Conservation (phyloP, 2,797 vertebrate genomes). For the Petrocephalus schoutedeni region DNA sequence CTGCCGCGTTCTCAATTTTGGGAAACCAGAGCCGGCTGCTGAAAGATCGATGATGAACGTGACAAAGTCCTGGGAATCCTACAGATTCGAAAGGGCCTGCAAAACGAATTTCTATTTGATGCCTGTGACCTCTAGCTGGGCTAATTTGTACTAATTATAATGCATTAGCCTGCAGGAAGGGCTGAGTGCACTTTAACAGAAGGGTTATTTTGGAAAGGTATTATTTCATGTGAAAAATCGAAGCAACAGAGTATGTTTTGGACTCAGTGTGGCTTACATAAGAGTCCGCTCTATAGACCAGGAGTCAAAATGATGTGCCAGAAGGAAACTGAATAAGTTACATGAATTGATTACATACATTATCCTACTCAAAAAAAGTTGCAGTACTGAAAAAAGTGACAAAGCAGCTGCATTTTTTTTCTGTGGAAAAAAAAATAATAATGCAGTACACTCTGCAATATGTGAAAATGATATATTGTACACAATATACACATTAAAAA, state of each 20-base stretch:
- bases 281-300: neutral
- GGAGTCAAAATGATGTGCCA: neutral
- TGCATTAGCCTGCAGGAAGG: neutral
- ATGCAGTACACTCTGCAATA: neutral
- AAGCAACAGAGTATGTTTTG: neutral
- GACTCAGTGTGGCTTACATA: neutral
- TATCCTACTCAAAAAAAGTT: neutral
- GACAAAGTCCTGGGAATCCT: slow-evolving; percentile 15
- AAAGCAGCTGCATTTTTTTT: neutral
- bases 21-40: slow-evolving; percentile 5
- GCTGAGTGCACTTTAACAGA: neutral
- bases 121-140: neutral
- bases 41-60: slow-evolving; percentile 20
- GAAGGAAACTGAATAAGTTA: neutral
- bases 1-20: neutral
- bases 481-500: neutral
- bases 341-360: neutral
- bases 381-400: neutral
- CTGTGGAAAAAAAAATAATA: neutral
- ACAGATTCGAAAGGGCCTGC: neutral
- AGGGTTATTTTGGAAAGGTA: neutral
- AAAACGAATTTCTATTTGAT: slow-evolving; percentile 5
- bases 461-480: neutral
- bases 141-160: slow-evolving; percentile 7
- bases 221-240: neutral